Base-by-base conservation (phyloP, 2,797 vertebrate species). In the Argya squamiceps region DNA sequence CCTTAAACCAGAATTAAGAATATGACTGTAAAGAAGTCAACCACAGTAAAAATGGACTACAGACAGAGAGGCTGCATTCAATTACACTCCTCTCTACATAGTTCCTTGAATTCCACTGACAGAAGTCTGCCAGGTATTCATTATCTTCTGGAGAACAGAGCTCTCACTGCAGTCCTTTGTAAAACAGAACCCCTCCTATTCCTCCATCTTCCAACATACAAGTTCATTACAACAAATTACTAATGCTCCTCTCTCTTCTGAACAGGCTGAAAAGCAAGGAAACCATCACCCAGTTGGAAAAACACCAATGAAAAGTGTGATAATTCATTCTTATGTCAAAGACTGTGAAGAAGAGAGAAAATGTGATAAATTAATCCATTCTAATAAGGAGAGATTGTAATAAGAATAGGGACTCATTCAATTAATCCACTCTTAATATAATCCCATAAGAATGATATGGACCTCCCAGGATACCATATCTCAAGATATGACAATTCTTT, bases 341-440 rank as follows among this genome's bases (percentile, higher is more conserved):
- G 55, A 88, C 81, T 89, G 39, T 30, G 95, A 93, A 56, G 29
- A 82, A 46, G 62, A 94, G n/a, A 95, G 44, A 93, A 97, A 96
- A 92, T 52, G 53, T 95, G 81, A 97, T 96, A 93, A 97, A 97
- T 97, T 97, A 97, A 97, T 97, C 89, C 87, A 83, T 80, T 88
- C 78, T 96, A 97, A 97, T 96, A 95, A 97, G 93, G 69, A 97
- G 88, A 93, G 75, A 96, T 94, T 92, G 71, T 78, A 97, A 97
- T 70, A 91, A 97, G 83, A 96, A 97, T 88, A 88, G 93, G 96
- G 84, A 96, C 60, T 67, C 81, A 83, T 92, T 80, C 59, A 67
- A 84, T 94, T 97, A 96, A 97, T 97, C 94, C 70, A 96, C 81
- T 96, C 76, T 97, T 97, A 95, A 96, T 97, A 96, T 94, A 97